Evolutionary conservation across 2,888 invertebrate species (phyloP), one percentile per base, ranked within the genome.

Genomic region (Lithophane ornitopus): DNA sequence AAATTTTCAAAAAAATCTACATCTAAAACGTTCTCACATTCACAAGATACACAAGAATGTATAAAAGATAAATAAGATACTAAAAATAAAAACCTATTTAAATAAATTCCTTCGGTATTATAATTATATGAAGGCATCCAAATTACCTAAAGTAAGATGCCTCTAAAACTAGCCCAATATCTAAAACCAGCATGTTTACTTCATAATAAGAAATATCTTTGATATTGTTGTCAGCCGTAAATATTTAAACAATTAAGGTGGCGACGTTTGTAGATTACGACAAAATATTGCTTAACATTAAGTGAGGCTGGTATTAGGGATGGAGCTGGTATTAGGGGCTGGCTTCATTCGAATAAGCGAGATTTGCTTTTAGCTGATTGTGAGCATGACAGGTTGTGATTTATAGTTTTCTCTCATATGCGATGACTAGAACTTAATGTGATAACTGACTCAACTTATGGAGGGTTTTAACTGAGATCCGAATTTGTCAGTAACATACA

Each of bases 301-400:
- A 26, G 26, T 22, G 22, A 14, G 8, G 11, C 8, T 26, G 8
- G n/a, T 74, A 39, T 54, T 26, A 56, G 7, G 19, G 9, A 14
- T 9, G 3, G 26, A 28, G 28, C 22, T 16, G 19, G 26, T 58
- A 59, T 46, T 28, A 46, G 7, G 4, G 7, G 12, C 26, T n/a
- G 62, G 62, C 39, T 61, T 69, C 44, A 58, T 41, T 46, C 4
- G 28, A 28, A 62, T 74, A 63, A 70, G 59, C 34, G 26, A 71
- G 28, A 54, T 70, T 74, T 74, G 78, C 86, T 84, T 85, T 85
- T 84, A 85, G 78, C 74, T 78, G 74, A 85, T 84, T 83, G 63
- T 67, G 26, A 28, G 19, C 39, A 52, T 70, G 74, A 84, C 67
- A 75, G 70, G 78, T 85, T 74, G 44, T 82, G 78, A 77, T 85